phyloP scores from a whole-genome alignment of 2,113 vertebrate genomes.

The Malurus alboscapulatus region DNA sequence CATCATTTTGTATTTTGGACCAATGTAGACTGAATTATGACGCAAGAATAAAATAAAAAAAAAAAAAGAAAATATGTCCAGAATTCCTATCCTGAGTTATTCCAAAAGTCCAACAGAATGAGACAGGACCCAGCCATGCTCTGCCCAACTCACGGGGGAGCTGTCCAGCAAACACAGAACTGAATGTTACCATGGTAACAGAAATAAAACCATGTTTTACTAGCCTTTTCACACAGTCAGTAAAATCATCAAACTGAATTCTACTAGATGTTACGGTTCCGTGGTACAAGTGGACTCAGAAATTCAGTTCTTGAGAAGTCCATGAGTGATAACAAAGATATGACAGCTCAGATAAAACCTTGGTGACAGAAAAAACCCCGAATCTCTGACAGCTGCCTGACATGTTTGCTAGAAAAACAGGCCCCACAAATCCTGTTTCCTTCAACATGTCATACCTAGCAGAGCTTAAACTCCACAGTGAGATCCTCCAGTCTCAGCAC shows the following conservation, averaged over 20 bases:
- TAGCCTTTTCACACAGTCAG: not conserved
- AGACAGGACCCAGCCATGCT: not conserved
- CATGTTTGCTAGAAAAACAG: not conserved
- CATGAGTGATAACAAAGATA: accelerated
- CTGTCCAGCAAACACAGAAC: slow-evolving; percentile 28
- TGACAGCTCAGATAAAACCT: not conserved
- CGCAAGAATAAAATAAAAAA: not conserved
- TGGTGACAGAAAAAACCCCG: not conserved
- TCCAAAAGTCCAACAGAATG: not conserved
- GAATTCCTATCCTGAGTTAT: not conserved
- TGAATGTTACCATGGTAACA: not conserved
- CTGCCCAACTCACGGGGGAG: not conserved
- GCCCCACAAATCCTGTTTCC: not conserved
- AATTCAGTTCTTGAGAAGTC: not conserved
- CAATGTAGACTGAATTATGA: not conserved
- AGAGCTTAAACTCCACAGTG: not conserved
- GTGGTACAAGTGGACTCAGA: not conserved
- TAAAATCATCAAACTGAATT: not conserved
- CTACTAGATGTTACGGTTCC: not conserved
- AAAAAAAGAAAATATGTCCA: not conserved
- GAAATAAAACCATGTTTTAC: not conserved
- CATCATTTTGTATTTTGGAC: not conserved
- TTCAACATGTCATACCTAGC: not conserved
- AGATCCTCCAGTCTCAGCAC: not conserved
- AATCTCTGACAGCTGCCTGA: not conserved